Percentiles rank a stretch among this genome's conserved stretches.
Evolutionary conservation across 1,140 invertebrate species (phyloP).

Genomic region (Brachionus plicatilis): DNA sequence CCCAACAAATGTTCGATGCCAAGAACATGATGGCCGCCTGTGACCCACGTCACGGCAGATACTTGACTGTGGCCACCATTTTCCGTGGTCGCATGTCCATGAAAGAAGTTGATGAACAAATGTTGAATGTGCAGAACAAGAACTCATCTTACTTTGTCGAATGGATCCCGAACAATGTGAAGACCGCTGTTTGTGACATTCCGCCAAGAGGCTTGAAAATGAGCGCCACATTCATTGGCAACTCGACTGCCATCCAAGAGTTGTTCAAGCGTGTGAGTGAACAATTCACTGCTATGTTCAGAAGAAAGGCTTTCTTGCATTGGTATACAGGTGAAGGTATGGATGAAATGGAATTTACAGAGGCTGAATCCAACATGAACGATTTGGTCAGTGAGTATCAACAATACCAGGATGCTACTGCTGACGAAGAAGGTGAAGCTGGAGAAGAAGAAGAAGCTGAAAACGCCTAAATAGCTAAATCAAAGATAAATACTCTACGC

Average conservation of each 20-base stretch:
- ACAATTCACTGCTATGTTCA: slow-evolving; percentile 84
- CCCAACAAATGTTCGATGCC: slow-evolving; percentile 65
- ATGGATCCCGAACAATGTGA: slow-evolving; percentile 87
- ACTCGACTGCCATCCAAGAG: slow-evolving; percentile 40
- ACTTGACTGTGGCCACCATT: slow-evolving; percentile 74
- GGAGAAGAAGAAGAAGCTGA: slow-evolving; percentile 39
- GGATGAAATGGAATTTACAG: slow-evolving; percentile 64
- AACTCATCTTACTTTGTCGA: slow-evolving; percentile 76
- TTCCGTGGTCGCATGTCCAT: slow-evolving; percentile 68
- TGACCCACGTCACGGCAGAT: slow-evolving; percentile 65
- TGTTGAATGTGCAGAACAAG: slow-evolving; percentile 54
- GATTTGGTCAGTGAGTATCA: slow-evolving; percentile 80
- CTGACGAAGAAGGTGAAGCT: slow-evolving; percentile 39
- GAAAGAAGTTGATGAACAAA: slow-evolving; percentile 56
- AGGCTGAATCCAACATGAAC: slow-evolving; percentile 68
- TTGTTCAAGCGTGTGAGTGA: slow-evolving; percentile 56
- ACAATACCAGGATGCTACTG: slow-evolving; percentile 65
- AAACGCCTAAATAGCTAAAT: slow-evolving; percentile 1
- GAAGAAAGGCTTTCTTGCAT: slow-evolving; percentile 82
- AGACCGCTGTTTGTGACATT: slow-evolving; percentile 86
- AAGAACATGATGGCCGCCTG: slow-evolving; percentile 84
- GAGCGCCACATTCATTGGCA: slow-evolving; percentile 75
- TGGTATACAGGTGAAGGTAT: slow-evolving; percentile 70
- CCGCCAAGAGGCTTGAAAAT: slow-evolving; percentile 82
- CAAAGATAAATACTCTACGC: background rate